A percentile compares a stretch with the other conserved stretches of the same genome.
Evolutionary conservation across 2,888 invertebrate species (phyloP).

Genomic region (Lasioglossum calceatum): DNA sequence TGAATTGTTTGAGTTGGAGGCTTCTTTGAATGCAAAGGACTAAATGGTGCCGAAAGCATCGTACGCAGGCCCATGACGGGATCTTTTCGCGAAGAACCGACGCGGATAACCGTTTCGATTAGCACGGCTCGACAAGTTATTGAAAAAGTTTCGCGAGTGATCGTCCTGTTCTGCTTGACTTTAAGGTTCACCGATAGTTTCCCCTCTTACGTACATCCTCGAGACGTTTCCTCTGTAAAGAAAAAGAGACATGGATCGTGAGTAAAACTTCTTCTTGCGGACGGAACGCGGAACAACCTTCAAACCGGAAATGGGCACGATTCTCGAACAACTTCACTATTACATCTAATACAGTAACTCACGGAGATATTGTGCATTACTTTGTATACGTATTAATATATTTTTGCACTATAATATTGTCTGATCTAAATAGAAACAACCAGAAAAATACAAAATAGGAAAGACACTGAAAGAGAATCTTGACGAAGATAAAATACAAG

Average conservation of each 20-base stretch:
- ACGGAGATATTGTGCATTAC: not conserved
- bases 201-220: slow-evolving; percentile 90
- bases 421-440: not conserved
- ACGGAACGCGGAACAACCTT: slow-evolving; percentile 57
- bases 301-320: not conserved
- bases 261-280: slow-evolving; percentile 31
- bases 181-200: slow-evolving; percentile 55
- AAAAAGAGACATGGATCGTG: slow-evolving; percentile 83
- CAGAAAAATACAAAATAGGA: no score
- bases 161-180: slow-evolving; percentile 42
- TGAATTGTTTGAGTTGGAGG: not conserved
- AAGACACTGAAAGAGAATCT: no score
- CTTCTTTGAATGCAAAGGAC: not conserved
- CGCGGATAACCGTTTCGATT: slow-evolving; percentile 27
- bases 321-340: not conserved
- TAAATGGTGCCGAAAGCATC: not conserved
- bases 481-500: no score
- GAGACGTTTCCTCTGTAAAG: slow-evolving; percentile 92
- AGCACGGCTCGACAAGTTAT: slow-evolving; percentile 38
- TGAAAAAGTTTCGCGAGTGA: slow-evolving; percentile 57
- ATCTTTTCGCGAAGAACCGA: slow-evolving; percentile 9
- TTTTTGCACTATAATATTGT: not conserved
- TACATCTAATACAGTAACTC: not conserved
- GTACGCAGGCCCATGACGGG: not conserved
- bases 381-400: not conserved